Base-by-base conservation (phyloP, 2,113 vertebrate genomes). In the Emberiza fucata region DNA sequence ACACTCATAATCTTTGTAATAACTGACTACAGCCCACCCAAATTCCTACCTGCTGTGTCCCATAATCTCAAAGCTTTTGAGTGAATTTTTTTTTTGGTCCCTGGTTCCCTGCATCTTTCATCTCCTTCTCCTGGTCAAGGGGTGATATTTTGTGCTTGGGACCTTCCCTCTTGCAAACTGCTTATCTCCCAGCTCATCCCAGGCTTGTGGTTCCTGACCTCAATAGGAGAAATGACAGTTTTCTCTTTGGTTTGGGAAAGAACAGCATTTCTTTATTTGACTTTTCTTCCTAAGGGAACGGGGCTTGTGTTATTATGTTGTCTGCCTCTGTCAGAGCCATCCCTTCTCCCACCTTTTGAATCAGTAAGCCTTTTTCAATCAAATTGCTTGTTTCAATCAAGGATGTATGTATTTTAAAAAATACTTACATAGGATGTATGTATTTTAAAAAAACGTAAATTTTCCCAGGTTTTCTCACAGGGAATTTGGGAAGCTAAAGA, bases 201-300 rank as follows among this genome's bases (percentile, higher is more conserved):
- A 39, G 50, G 8, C 39, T 59, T 77, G 47, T 39, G 48, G 10
- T 77, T 91, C 88, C 63, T 91, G 81, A 92, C 78, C 75, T 90
- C 59, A 90, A 4, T 1, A 85, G 57, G 73, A 81, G 37, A 85
- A 86, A 57, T 94, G 54, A 65, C 75, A 80, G 33, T 63, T 63
- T 6, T 68, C 19, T 79, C 48, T 27, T 77, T 83, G 59, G 33
- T 63, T 95, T 83, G n/a, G 76, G 50, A 88, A 92, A 80, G 21
- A 92, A 48, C 21, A 79, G 42, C 39, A 80, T 88, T 94, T 95
- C 63, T 88, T 86, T 88, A 86, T 94, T 77, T 90, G 68, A 70
- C 35, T 65, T 40, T 69, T 68, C 75, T 77, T 90, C 76, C 76
- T 86, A 23, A 63, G 68, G 68, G 82, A 93, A 66, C 12, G 44